A percentile compares a stretch with the other conserved stretches of the same genome.
Evolutionary conservation across 2,113 vertebrate genomes (phyloP).

Genomic region (Ailurus styani): DNA sequence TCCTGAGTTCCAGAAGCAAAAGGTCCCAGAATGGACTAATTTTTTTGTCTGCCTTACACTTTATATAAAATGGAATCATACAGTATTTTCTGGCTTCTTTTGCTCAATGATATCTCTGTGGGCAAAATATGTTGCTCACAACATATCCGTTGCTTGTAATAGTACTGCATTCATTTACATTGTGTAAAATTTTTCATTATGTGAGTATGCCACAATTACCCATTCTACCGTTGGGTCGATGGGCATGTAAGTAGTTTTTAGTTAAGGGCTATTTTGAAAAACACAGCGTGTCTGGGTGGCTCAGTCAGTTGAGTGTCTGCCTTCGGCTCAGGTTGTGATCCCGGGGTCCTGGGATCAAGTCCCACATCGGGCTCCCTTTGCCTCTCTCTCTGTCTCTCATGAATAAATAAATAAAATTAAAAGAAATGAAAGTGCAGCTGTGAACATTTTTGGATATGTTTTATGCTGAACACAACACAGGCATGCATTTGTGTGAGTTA

Average conservation of each 20-base stretch:
- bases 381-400: too few species aligned
- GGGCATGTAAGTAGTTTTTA: not conserved
- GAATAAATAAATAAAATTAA: too few species aligned
- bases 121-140: not conserved
- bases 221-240: not conserved
- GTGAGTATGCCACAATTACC: not conserved
- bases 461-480: not conserved
- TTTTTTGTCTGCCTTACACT: not conserved
- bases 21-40: not conserved
- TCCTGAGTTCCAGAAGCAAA: not conserved
- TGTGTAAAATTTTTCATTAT: not conserved
- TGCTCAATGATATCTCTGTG: not conserved
- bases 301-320: too few species aligned
- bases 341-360: too few species aligned
- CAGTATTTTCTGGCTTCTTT: not conserved
- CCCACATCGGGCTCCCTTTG: too few species aligned
- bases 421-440: not conserved
- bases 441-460: not conserved
- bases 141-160: not conserved
- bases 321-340: too few species aligned
- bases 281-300: too few species aligned
- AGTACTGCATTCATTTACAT: not conserved
- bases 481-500: not conserved
- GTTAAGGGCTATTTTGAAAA: not conserved
- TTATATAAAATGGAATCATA: not conserved